Base-by-base conservation (phyloP, 2,797 vertebrate genomes). In the Hippopotamyrus pictus region DNA sequence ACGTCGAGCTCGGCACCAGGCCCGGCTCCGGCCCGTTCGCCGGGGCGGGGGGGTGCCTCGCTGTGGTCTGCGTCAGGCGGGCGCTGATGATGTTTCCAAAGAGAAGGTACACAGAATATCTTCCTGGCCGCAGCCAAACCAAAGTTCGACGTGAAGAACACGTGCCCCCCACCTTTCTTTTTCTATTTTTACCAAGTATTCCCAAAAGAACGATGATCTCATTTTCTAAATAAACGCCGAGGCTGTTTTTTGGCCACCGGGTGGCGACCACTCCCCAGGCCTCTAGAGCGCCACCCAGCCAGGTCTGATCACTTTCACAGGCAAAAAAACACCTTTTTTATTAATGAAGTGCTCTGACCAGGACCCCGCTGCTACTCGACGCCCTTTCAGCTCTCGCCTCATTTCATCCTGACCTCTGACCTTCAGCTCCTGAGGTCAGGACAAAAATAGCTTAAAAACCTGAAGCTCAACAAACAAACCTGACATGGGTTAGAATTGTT, bases 381-480 rank as follows among this genome's bases (percentile, higher is more conserved):
- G 4, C 12, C 33, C 51, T n/a, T 65, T 87, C 51, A 44, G 17
- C 19, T 22, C 65, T 22, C 48, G 88, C 88, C 65, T 25, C 22
- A n/a, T 50, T 29, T 41, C 6, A 46, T 25, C 87, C 29, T 51
- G 48, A 11, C 17, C 48, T 41, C 50, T 90, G 93, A 94, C 93
- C 93, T 92, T 48, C 93, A 91, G 93, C 92, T 82, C 29, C 50
- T 19, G 87, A 19, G 41, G 90, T 91, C 93, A 11, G 73, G 11
- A 14, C 94, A 92, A 93, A 94, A 93, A 93, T 93, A 94, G 92
- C 92, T 89, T 89, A 17, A 14, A 91, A 91, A 91, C 87, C 29
- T 89, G 89, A 91, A 82, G 51, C 84, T 50, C 88, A 90, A 91
- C 86, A 93, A 93, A 93, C 92, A 92, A 90, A 87, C 91, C 89